These are phyloP conservation scores for Gonioctena quinquepunctata DNA, from an alignment of 1,140 invertebrate genomes.

Conservation along the genomic window DNA sequence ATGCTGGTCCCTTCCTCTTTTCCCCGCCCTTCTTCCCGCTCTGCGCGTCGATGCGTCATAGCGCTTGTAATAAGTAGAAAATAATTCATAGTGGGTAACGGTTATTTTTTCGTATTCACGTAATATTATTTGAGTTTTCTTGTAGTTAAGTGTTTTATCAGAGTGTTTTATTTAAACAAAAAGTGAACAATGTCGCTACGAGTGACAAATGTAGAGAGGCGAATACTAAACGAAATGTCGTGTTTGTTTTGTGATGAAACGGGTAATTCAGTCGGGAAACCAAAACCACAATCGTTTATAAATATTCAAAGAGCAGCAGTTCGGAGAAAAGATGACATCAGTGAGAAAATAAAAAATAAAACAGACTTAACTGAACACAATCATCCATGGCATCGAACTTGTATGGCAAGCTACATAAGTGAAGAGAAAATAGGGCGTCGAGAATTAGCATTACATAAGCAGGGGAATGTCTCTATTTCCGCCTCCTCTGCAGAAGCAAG, in stretches of 20 bases:
- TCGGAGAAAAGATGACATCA: constrained; percentile 2
- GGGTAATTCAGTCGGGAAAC: background rate
- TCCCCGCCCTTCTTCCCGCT: background rate
- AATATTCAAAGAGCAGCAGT: background rate
- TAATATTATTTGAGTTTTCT: too few species aligned
- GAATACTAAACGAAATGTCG: background rate
- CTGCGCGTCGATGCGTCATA: background rate
- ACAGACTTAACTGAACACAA: background rate
- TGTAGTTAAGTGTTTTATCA: too few species aligned
- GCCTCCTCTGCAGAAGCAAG: background rate
- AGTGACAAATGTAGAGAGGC: background rate
- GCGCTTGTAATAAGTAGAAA: background rate
- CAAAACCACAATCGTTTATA: background rate
- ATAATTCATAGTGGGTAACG: background rate
- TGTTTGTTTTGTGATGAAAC: background rate
- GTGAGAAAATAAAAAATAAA: constrained; percentile 7
- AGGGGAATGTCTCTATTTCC: constrained; percentile 12
- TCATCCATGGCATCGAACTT: constrained; percentile 19
- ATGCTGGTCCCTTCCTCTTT: constrained; percentile 17
- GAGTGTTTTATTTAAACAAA: too few species aligned
- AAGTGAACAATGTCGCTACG: background rate
- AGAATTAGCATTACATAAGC: constrained; percentile 17
- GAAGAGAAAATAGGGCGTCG: constrained; percentile 26
- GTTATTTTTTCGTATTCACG: background rate
- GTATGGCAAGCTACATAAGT: constrained; percentile 5